Base-by-base conservation (phyloP, 2,113 vertebrate genomes). In the Eclectus roratus region DNA sequence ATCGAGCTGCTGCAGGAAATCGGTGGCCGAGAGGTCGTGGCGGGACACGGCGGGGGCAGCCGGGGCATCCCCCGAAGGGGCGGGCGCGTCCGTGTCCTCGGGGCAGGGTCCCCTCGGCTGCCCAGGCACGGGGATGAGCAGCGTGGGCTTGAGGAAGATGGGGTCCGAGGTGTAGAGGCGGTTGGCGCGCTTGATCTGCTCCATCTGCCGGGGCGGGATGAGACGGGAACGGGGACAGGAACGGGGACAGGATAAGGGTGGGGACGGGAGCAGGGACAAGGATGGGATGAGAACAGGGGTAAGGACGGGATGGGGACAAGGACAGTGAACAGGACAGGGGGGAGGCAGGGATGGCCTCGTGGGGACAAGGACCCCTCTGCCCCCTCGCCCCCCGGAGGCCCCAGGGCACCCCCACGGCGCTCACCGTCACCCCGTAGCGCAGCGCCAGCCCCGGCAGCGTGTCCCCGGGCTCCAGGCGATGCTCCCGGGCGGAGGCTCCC, bases 81-180 rank as follows among this genome's bases (percentile, higher is more conserved):
- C 10, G 4, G 83, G 23, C 3, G 9, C 3, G 11, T 52, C 56
- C 29, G 17, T 55, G 37, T 52, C 56, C 41, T 33, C 9, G 10
- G 94, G 80, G 82, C 97, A 86, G 41, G 90, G 52, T 14, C 94
- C 92, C 27, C 97, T 87, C 47, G 96, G 84, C 55, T 98, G 98
- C 9, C 93, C 95, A 71, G 97, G 93, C 47, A 98, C 85, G 2
- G 99, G 99, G 97, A 99, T 99, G 39, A 95, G 98, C 86, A 99
- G 96, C 10, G 97, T 98, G 92, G 98, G 98, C 96, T 98, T 99
- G 66, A 99, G 98, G 98, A 99, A 99, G 93, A 99, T 99, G 10
- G 98, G 99, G 97, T 99, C 99, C 9, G 99, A 99, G 71, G 99
- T 98, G 97, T 99, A 99, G 77, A 99, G 98, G 58, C 99, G 98